These are phyloP conservation scores for Cephus sareptanus DNA, from an alignment of 2,888 invertebrate genomes.

Conservation along the genomic window DNA sequence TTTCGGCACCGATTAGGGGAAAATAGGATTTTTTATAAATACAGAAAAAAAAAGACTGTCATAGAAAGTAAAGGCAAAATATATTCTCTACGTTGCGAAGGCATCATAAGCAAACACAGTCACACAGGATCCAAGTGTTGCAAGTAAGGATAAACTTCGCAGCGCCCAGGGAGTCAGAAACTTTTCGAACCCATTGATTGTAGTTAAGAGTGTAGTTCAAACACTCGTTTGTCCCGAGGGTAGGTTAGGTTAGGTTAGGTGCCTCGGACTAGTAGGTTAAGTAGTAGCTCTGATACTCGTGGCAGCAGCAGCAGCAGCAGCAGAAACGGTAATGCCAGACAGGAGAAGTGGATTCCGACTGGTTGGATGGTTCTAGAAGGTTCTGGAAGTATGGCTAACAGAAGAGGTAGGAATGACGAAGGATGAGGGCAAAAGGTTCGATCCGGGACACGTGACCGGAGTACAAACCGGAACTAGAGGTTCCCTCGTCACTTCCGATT, in stretches of 20 bases:
- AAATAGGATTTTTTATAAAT: neutral
- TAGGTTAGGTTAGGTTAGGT: neutral
- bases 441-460: conserved; percentile 17
- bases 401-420: conserved; percentile 1
- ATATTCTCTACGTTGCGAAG: neutral
- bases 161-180: conserved; percentile 13
- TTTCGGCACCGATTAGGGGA: too few relatives aligned
- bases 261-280: neutral
- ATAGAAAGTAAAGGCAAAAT: neutral
- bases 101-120: neutral
- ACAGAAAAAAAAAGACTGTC: neutral
- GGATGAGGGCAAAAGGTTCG: conserved; percentile 17
- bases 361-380: neutral
- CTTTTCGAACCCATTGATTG: conserved; percentile 20
- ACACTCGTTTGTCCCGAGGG: conserved; percentile 23
- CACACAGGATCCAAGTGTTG: neutral
- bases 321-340: neutral
- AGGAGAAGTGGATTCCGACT: neutral
- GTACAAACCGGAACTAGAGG: conserved; percentile 17
- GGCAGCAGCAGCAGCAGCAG: neutral
- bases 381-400: neutral
- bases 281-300: neutral
- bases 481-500: neutral
- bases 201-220: conserved; percentile 23
- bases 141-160: neutral